Base-by-base conservation (phyloP, 2,113 vertebrate species). In the Neolamprologus tretocephalus region DNA sequence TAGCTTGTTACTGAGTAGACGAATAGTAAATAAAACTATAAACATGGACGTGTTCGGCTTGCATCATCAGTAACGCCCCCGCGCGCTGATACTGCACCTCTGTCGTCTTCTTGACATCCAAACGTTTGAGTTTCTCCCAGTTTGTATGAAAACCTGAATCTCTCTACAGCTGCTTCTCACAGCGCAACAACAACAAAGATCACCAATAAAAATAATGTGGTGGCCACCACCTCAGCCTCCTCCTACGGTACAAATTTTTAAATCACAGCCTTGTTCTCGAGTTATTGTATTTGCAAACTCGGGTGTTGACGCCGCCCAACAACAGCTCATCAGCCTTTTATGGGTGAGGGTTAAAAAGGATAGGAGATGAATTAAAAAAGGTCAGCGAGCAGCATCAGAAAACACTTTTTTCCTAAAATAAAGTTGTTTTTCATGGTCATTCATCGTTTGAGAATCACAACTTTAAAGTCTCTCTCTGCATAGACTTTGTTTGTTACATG, bases 221-320 rank as follows among this genome's bases (percentile, higher is more conserved):
- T 3, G 61, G 31, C 1, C 61, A 3, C 61, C 31, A n/a, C 17
- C 61, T 66, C 61, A n/a, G 31, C 1, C 61, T 1, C 61, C 61
- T n/a, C 10, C 58, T 8, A 5, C 4, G 58, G 58, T 35, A 63
- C 0, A 2, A 1, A 66, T 5, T 11, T 63, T 35, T 12, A 63
- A 35, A 63, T 12, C 31, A 35, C 6, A n/a, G 61, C 31, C 17
- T 66, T 35, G 61, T 37, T 66, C 17, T 66, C 17, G 1, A 66
- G 61, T 66, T 66, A 66, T 12, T 66, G 17, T 35, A 12, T 35
- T 66, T 37, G 61, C 31, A n/a, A 66, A 63, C 58, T 33, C 1
- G 1, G 57, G 28, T 33, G 28, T 61, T 16, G 57, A 10, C 16
- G 28, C 57, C 9, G 2, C 57, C 28, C 28, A 31, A n/a, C 31